These are phyloP conservation scores for Ictalurus punctatus DNA, from an alignment of 2,113 vertebrate species.

Conservation along the genomic window DNA sequence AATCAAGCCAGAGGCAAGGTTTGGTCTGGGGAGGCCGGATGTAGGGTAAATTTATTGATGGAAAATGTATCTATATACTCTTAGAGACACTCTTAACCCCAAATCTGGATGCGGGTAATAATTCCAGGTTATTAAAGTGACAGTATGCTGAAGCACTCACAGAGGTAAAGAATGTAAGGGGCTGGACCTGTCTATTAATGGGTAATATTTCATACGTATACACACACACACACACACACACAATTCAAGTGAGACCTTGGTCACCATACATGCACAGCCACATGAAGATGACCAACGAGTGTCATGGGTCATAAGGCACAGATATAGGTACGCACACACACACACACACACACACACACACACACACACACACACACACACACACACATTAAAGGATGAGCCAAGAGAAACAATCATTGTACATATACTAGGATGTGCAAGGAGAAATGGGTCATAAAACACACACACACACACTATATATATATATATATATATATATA, in stretches of 20 bases:
- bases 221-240: conserved; percentile 32
- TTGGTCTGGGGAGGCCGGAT: conserved; percentile 72
- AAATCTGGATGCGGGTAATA: conserved; percentile 88
- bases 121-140: conserved; percentile 94
- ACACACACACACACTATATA: not conserved
- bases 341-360: not conserved
- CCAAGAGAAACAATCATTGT: not conserved
- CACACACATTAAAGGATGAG: not conserved
- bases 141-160: conserved; percentile 80
- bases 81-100: conserved; percentile 80
- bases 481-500: not conserved
- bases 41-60: conserved; percentile 88
- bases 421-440: not conserved
- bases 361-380: not conserved
- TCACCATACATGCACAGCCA: conserved; percentile 15
- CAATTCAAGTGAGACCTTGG: conserved; percentile 35
- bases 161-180: conserved; percentile 75
- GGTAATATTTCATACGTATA: conserved; percentile 70
- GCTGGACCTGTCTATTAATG: conserved; percentile 77
- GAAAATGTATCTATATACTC: conserved; percentile 90
- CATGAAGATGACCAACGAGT: conserved; percentile 23
- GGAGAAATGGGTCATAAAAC: conserved; percentile 3
- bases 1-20: conserved; percentile 75
- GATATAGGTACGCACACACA: not conserved
- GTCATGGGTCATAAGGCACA: conserved; percentile 12